Conservation (phyloP, 2,888 invertebrate species). For the Elegia similella region DNA sequence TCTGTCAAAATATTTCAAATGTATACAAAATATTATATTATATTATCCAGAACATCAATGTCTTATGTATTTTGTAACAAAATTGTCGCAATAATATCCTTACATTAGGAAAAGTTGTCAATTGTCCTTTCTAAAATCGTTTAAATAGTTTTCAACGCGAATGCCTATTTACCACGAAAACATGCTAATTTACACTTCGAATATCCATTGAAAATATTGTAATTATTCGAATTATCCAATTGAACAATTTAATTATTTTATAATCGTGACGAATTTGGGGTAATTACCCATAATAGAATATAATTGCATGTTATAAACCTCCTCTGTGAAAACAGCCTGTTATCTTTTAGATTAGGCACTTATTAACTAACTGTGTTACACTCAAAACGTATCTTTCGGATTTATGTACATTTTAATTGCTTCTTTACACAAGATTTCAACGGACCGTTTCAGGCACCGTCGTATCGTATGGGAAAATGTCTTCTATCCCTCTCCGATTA, state of each 20-base stretch:
- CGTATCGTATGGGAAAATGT: slow-evolving; percentile 60
- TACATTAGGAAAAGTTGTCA: no score
- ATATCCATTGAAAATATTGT: neutral
- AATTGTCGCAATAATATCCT: no score
- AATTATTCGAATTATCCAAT: slow-evolving; percentile 2
- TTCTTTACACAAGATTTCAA: slow-evolving; percentile 72
- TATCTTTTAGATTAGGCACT: slow-evolving; percentile 52
- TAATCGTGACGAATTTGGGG: neutral
- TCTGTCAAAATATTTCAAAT: no score
- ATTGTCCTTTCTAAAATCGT: no score
- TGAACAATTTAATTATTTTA: slow-evolving; percentile 7
- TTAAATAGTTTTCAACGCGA: no score
- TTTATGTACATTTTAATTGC: slow-evolving; percentile 77
- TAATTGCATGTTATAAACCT: slow-evolving; percentile 12
- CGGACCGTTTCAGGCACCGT: slow-evolving; percentile 48
- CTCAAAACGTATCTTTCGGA: slow-evolving; percentile 55
- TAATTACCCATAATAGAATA: slow-evolving; percentile 6
- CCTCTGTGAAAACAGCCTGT: slow-evolving; percentile 22
- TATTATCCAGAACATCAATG: no score
- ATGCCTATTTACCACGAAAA: neutral
- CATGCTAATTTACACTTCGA: neutral
- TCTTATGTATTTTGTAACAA: no score
- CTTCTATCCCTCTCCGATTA: slow-evolving; percentile 60
- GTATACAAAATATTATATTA: no score
- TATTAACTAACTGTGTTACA: slow-evolving; percentile 54